Percentiles rank a stretch among this genome's conserved stretches.
These are phyloP conservation scores for Marmota flaviventris DNA, from an alignment of 2,113 vertebrate species.

Conservation along the genomic window DNA sequence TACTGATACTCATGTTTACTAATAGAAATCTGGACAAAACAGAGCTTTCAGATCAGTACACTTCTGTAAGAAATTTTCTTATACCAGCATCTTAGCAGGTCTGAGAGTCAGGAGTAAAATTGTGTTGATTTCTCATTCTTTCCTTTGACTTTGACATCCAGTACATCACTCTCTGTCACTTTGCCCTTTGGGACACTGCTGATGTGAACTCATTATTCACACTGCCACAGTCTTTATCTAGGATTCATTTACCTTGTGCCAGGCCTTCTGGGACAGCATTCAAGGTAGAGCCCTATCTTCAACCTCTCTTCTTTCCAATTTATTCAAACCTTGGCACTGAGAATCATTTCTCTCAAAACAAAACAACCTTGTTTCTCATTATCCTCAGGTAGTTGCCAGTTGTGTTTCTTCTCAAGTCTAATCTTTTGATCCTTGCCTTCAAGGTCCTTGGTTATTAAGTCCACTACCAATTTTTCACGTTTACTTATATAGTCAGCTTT, in stretches of 20 bases:
- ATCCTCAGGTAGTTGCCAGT: slow-evolving; percentile 9
- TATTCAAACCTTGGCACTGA: not conserved
- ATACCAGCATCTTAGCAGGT: not conserved
- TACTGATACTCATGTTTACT: not conserved
- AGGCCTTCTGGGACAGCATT: slow-evolving; percentile 33
- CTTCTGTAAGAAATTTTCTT: not conserved
- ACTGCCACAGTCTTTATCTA: slow-evolving; percentile 56
- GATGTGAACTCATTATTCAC: slow-evolving; percentile 63
- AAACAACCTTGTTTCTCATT: slow-evolving; percentile 52
- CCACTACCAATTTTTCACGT: not conserved
- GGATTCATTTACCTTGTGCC: slow-evolving; percentile 57
- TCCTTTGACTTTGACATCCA: slow-evolving; percentile 51
- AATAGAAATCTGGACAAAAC: not conserved
- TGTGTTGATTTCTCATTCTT: slow-evolving; percentile 51
- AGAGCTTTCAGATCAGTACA: not conserved
- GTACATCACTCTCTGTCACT: slow-evolving; percentile 56
- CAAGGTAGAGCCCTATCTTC: slow-evolving; percentile 15
- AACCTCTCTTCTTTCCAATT: slow-evolving; percentile 26
- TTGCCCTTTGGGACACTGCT: slow-evolving; percentile 48
- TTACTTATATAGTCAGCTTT: not conserved
- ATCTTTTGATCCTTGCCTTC: slow-evolving; percentile 29
- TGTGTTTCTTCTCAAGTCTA: not conserved
- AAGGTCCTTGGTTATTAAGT: not conserved
- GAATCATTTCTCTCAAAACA: slow-evolving; percentile 49
- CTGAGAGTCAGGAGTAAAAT: slow-evolving; percentile 6